Base-by-base conservation (phyloP, 2,113 vertebrate genomes). In the Verasper variegatus region DNA sequence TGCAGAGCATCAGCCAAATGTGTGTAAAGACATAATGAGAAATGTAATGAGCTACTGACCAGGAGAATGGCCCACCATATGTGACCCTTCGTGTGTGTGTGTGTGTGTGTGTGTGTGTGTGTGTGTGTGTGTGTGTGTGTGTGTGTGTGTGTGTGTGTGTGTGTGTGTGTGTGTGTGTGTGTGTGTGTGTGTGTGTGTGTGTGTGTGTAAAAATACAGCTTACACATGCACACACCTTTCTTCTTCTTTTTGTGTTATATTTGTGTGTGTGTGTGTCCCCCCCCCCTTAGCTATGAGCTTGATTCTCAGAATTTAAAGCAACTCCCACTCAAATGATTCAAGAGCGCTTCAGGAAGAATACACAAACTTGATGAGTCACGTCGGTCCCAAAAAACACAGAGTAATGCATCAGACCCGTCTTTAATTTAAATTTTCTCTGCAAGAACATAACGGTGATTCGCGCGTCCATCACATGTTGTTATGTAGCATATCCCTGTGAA, bases 1-100 rank as follows among this genome's bases (percentile, higher is more conserved):
- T 91, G 90, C 74, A 71, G 70, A 68, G 67, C 58, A 73, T 63
- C n/a, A 11, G 60, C 68, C 76, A 76, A 90, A 88, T 80, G 88
- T 85, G 89, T 88, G 81, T 78, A 80, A 82, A 85, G 86, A 86
- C 83, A 85, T 91, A 87, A 91, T 91, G 92, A 88, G 89, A 91
- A 90, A 90, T 80, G 76, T 84, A 89, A 88, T 84, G 86, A 89
- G 86, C 80, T 71, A 24, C 86, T 80, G 81, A 74, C 71, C 74
- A 77, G 85, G 64, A 84, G 74, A 78, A 74, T 20, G 49, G 61
- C 18, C 58, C 58, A 26, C 81, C 87, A 88, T 87, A 82, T 86
- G 87, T 81, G 84, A 84, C 80, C 82, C 81, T 40, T n/a, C 80
- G 51, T 56, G 45, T 76, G 71, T 64, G 71, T 68, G 55, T 55